Percentiles rank a stretch among this genome's conserved stretches.
Evolutionary conservation across 2,888 invertebrate genomes (phyloP).

Genomic region (Pristionchus japonicus): DNA sequence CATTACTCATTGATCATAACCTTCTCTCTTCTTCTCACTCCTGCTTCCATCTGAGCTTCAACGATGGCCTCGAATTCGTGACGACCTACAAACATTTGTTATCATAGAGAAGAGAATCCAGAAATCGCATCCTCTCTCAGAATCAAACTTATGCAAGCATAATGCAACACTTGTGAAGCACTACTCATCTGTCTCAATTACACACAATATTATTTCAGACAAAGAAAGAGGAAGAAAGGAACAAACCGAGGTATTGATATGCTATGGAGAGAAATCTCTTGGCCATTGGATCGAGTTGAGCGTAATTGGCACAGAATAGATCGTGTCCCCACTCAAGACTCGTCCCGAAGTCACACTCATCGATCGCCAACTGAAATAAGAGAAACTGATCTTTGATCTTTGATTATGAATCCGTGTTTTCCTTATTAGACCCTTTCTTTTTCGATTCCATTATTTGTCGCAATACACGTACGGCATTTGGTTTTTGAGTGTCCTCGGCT

Average conservation of each 20-base stretch:
- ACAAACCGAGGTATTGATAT: slow-evolving; percentile 82
- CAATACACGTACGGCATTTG: neutral
- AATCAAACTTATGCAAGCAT: too few species aligned
- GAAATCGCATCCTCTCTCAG: neutral
- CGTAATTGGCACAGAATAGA: slow-evolving; percentile 80
- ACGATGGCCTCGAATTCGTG: slow-evolving; percentile 84
- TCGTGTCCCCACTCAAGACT: slow-evolving; percentile 90
- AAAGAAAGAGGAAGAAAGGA: neutral
- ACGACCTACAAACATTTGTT: slow-evolving; percentile 75
- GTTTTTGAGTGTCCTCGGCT: neutral
- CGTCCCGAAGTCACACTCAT: slow-evolving; percentile 93
- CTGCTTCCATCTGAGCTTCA: slow-evolving; percentile 83
- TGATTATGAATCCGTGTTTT: too few species aligned
- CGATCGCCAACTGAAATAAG: slow-evolving; percentile 86
- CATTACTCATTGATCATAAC: neutral
- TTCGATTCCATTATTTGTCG: neutral
- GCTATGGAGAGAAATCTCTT: slow-evolving; percentile 84
- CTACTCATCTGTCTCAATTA: too few species aligned
- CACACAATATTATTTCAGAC: too few species aligned
- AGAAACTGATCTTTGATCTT: neutral
- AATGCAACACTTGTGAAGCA: too few species aligned
- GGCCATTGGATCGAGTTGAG: slow-evolving; percentile 76
- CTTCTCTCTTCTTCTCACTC: slow-evolving; percentile 78
- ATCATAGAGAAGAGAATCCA: neutral
- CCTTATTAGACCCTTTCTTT: neutral